These are phyloP conservation scores for Parus major DNA, from an alignment of 2,113 vertebrate genomes.

Conservation along the genomic window DNA sequence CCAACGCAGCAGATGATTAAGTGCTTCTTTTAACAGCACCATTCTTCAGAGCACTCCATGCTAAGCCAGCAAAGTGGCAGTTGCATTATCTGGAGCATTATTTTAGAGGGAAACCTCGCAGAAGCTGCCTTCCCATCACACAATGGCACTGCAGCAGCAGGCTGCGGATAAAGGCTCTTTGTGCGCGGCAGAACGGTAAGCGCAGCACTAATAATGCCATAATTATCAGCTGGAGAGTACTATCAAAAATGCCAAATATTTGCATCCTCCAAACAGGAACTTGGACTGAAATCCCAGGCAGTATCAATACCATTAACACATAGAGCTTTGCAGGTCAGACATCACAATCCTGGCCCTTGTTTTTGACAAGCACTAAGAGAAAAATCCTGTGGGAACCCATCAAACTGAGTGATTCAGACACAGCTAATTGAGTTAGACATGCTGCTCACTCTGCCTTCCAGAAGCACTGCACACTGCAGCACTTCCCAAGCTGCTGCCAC, in stretches of 20 bases:
- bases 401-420: not conserved
- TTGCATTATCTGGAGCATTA: not conserved
- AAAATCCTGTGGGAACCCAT: not conserved
- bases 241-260: not conserved
- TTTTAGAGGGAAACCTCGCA: not conserved
- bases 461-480: accelerated
- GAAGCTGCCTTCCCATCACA: not conserved
- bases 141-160: not conserved
- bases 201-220: accelerated
- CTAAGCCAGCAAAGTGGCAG: not conserved
- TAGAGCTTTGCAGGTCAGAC: not conserved
- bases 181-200: not conserved
- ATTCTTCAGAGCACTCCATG: not conserved
- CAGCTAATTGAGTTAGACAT: not conserved
- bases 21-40: not conserved
- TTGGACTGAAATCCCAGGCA: not conserved
- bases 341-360: not conserved
- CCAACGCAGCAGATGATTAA: not conserved
- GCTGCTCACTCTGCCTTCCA: not conserved
- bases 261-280: not conserved
- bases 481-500: not conserved
- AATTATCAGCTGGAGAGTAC: not conserved
- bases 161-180: not conserved
- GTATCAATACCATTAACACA: accelerated
- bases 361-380: not conserved